A percentile compares a stretch with the other conserved stretches of the same genome.
Conservation (phyloP, 2,797 vertebrate species). For the Ctenopoma multispine region DNA sequence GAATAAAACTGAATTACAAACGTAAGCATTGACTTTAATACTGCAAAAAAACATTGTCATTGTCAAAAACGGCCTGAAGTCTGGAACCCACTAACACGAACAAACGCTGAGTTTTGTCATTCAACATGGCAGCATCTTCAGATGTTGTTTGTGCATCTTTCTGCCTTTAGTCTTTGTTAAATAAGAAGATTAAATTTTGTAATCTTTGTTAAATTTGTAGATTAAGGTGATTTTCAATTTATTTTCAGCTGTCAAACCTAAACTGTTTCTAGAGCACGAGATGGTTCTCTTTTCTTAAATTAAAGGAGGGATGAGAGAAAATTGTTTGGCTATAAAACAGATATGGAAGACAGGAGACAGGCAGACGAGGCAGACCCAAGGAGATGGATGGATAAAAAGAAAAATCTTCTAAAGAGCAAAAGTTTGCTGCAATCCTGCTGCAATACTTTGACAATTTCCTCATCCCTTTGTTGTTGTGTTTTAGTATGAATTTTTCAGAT, state of each 20-base stretch:
- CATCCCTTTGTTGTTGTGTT: conserved; percentile 71
- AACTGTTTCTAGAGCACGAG: neutral
- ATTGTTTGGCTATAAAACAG: neutral
- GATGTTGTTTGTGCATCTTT: too few relatives aligned
- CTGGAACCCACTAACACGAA: too few relatives aligned
- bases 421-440: conserved; percentile 72
- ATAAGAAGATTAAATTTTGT: too few relatives aligned
- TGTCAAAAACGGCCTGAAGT: too few relatives aligned
- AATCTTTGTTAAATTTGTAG: too few relatives aligned
- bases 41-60: too few relatives aligned
- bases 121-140: too few relatives aligned
- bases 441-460: conserved; percentile 71
- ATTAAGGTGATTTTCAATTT: neutral
- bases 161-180: too few relatives aligned
- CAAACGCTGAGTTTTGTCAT: too few relatives aligned
- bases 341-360: neutral
- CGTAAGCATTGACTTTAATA: too few relatives aligned
- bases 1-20: too few relatives aligned
- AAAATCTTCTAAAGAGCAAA: conserved; percentile 50
- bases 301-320: neutral
- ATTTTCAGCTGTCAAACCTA: neutral
- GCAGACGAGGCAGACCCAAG: neutral
- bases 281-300: neutral
- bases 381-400: conserved; percentile 45
- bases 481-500: conserved; percentile 54